Base-by-base conservation (phyloP, 2,888 invertebrate genomes). In the Deroplatys truncata region DNA sequence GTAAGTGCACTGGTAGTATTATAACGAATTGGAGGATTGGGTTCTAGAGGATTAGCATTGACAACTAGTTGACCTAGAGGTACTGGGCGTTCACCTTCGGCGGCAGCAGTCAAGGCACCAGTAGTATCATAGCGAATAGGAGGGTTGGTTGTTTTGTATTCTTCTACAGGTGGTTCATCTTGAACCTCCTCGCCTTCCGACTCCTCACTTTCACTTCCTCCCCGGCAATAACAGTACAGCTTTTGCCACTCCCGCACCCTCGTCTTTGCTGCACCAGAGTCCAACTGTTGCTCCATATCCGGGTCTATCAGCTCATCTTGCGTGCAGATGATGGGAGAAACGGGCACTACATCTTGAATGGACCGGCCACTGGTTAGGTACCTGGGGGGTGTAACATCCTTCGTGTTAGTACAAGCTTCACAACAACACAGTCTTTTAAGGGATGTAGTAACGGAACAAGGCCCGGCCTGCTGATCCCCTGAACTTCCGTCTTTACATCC, bases 281-380 rank as follows among this genome's bases (percentile, higher is more conserved):
- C 43, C 16, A n/a, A n/a, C 7, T 85, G 15, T n/a, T 49, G 16
- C 28, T 85, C 85, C n/a, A 85, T 28, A 20, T 88, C 83, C 13
- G 84, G 29, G 72, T 89, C 89, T 43, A 72, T 88, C 9, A 88
- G 25, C 25, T 49, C 88, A n/a, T 88, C 86, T 85, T 89, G 88
- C 35, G 56, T 84, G 88, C 88, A 72, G 49, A 83, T 28, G 35
- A 88, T 84, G 25, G 89, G 89, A 25, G 35, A 84, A 10, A 85
- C 88, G 8, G 89, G 88, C 13, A 89, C 84, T 25, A 89, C 28
- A 82, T 89, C 89, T 28, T 88, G 31, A 28, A 72, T 43, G 31
- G 72, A 31, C 20, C 85, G 43, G 28, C 28, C 85, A 4, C 49
- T 49, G 43, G 43, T 15, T 49, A 43, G 85, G 25, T 43, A 56